Percentiles rank a stretch among this genome's conserved stretches.
Conservation (phyloP, 2,888 invertebrate genomes). For the Thera obeliscata region DNA sequence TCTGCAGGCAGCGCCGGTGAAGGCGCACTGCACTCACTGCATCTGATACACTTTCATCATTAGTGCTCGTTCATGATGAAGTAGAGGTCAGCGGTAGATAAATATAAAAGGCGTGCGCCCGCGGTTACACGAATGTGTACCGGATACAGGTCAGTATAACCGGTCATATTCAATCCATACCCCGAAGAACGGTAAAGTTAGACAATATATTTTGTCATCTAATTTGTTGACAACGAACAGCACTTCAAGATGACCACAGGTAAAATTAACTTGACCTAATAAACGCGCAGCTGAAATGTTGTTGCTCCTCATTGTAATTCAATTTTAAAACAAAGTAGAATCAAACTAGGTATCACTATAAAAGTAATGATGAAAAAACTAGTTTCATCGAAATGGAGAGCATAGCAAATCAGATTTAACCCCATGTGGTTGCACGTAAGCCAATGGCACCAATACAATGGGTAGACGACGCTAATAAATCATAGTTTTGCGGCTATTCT, state of each 20-base stretch:
- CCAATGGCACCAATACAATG: conserved; percentile 59
- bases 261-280: no score
- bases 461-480: conserved; percentile 74
- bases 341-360: no score
- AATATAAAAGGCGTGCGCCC: conserved; percentile 43
- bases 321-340: no score
- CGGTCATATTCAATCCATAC: not conserved
- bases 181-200: not conserved
- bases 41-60: conserved; percentile 67
- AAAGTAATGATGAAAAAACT: no score
- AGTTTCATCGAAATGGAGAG: conserved; percentile 37
- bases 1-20: conserved; percentile 54
- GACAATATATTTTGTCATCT: not conserved
- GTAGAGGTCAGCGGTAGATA: conserved; percentile 59
- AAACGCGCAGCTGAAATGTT: no score
- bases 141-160: not conserved
- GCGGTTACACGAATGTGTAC: conserved; percentile 1
- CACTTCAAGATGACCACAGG: no score
- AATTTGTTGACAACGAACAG: not conserved
- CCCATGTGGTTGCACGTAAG: conserved; percentile 62
- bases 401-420: conserved; percentile 58
- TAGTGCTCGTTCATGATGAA: conserved; percentile 54
- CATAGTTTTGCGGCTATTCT: conserved; percentile 76
- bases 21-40: conserved; percentile 69
- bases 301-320: no score